Evolutionary conservation across 35 echinoderm and acorn worm genomes (phyloP).

Genomic region (Ptychodera flava): DNA sequence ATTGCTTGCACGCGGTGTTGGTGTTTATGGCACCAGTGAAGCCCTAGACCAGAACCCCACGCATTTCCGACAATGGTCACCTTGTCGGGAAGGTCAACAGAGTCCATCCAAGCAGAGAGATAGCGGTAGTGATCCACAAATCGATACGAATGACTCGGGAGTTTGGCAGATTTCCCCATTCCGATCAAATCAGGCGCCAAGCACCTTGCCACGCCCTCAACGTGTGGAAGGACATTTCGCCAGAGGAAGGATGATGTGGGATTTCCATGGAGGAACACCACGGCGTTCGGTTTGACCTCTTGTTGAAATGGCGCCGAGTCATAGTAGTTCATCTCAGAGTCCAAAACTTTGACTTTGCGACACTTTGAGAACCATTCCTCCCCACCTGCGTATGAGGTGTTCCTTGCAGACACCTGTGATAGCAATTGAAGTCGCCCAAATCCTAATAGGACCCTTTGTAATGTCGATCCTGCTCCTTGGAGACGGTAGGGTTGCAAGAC

Average conservation of each 20-base stretch:
- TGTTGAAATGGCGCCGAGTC: slow-evolving; percentile 59
- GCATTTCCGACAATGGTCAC: slow-evolving; percentile 76
- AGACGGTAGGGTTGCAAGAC: no score
- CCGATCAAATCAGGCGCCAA: slow-evolving; percentile 94
- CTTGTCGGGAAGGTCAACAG: slow-evolving; percentile 59
- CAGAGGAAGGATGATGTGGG: slow-evolving; percentile 21
- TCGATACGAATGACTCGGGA: slow-evolving; percentile 41
- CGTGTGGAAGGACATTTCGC: slow-evolving; percentile 75
- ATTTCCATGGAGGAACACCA: slow-evolving; percentile 29
- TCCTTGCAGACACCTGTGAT: background rate
- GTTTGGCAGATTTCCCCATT: slow-evolving; percentile 68
- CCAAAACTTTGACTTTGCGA: slow-evolving; percentile 33
- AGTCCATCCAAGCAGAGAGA: slow-evolving; percentile 77
- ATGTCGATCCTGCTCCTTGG: no score
- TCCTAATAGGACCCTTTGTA: no score
- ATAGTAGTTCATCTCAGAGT: slow-evolving; percentile 73
- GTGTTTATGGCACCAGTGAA: slow-evolving; percentile 69
- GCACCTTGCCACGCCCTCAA: slow-evolving; percentile 43
- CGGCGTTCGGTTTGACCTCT: slow-evolving; percentile 4
- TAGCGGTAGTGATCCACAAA: slow-evolving; percentile 83
- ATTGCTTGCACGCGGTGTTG: slow-evolving; percentile 41
- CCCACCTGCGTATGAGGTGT: background rate
- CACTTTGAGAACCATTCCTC: slow-evolving; percentile 2
- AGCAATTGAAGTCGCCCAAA: no score
- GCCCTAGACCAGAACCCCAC: slow-evolving; percentile 83